phyloP scores from a whole-genome alignment of 2,113 vertebrate genomes.

The Centropristis striata region DNA sequence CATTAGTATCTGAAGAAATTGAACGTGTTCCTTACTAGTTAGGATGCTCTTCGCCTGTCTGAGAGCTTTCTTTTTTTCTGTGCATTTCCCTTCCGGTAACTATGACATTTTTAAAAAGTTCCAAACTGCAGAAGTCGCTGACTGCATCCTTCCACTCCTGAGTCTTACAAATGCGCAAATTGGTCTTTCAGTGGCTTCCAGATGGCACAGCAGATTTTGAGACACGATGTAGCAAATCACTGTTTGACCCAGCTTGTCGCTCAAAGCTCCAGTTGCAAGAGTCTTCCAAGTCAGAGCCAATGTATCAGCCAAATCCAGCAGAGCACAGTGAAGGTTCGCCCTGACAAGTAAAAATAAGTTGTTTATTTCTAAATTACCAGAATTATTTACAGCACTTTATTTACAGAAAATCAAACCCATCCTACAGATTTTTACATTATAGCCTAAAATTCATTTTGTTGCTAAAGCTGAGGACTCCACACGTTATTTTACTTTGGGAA shows the following conservation, averaged over 20 bases:
- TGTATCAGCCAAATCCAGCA: slow-evolving; percentile 23
- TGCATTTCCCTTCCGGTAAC: background rate
- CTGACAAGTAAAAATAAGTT: background rate
- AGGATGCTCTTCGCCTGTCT: background rate
- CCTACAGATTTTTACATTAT: background rate
- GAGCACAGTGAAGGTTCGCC: slow-evolving; percentile 4
- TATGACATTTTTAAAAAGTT: slow-evolving; percentile 15
- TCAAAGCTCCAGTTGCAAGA: slow-evolving; percentile 21
- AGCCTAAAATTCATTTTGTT: background rate
- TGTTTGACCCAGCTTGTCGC: slow-evolving; percentile 47
- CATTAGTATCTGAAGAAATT: background rate
- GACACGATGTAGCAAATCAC: slow-evolving; percentile 24
- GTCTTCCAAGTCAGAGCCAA: slow-evolving; percentile 6
- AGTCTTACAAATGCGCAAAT: slow-evolving; percentile 40
- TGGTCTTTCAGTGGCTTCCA: slow-evolving; percentile 32
- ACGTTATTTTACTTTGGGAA: too few relatives aligned
- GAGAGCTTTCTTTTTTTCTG: background rate
- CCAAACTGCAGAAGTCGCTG: slow-evolving; percentile 11
- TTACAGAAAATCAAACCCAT: background rate
- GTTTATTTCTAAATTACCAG: background rate
- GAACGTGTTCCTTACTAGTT: background rate
- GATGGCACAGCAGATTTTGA: slow-evolving; percentile 58
- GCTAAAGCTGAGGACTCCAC: background rate
- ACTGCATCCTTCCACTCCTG: slow-evolving; percentile 15
- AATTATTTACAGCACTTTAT: background rate